phyloP scores from a whole-genome alignment of 2,888 invertebrate genomes.

The Diogma glabrata region DNA sequence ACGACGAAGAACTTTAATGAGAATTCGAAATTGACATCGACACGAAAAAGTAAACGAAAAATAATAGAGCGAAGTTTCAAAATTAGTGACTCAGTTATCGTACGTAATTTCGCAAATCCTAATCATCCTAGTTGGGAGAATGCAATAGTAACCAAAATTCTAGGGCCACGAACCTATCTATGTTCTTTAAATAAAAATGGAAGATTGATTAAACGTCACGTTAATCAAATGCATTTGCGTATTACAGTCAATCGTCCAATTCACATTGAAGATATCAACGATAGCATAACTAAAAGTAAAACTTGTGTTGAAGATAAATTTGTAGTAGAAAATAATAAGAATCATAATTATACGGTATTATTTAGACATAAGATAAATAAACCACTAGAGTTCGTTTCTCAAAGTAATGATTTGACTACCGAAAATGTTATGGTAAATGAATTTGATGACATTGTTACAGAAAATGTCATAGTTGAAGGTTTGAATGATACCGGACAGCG shows the following conservation, averaged over 20 bases:
- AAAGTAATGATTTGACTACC: too few relatives aligned
- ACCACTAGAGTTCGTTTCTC: too few relatives aligned
- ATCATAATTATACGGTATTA: too few relatives aligned
- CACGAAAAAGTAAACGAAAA: not conserved
- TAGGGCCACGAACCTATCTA: not conserved
- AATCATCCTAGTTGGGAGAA: not conserved
- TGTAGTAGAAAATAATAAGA: not conserved
- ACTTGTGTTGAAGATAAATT: not conserved
- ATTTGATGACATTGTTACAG: too few relatives aligned
- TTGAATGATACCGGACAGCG: too few relatives aligned
- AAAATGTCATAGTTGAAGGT: too few relatives aligned
- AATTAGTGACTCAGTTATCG: not conserved
- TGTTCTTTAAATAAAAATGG: not conserved
- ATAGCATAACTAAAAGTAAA: not conserved
- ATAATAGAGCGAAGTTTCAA: not conserved
- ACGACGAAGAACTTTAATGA: not conserved
- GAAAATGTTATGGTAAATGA: too few relatives aligned
- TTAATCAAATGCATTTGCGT: constrained; percentile 1
- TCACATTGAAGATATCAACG: too few relatives aligned
- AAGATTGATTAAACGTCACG: constrained; percentile 1
- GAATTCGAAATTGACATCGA: not conserved
- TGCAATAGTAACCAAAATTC: not conserved
- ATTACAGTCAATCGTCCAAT: not conserved
- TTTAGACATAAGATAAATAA: too few relatives aligned
- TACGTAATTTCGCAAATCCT: not conserved